phyloP scores from a whole-genome alignment of 2,888 invertebrate genomes.

The Microplitis manilae region DNA sequence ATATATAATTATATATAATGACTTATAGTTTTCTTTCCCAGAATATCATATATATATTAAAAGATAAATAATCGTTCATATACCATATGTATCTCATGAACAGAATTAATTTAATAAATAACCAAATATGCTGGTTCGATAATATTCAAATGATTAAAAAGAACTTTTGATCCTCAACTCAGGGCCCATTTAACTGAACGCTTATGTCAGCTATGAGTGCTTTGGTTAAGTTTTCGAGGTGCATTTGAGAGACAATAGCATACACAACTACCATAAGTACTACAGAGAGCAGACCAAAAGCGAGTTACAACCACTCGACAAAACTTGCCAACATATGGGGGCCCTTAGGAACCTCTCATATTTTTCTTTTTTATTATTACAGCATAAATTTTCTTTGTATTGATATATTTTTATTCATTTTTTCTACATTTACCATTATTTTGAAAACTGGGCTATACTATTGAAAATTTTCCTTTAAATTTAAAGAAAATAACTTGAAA shows the following conservation, averaged over 20 bases:
- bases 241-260: conserved; percentile 36
- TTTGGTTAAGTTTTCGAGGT: conserved; percentile 51
- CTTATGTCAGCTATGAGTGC: conserved; percentile 52
- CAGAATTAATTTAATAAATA: neutral
- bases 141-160: neutral
- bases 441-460: no score
- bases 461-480: no score
- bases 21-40: no score
- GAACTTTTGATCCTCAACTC: conserved; percentile 55
- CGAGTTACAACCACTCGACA: conserved; percentile 44
- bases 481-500: no score
- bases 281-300: conserved; percentile 18
- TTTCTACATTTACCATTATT: neutral
- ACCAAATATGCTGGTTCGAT: conserved; percentile 11
- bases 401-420: neutral
- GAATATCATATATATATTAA: no score
- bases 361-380: neutral
- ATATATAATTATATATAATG: no score
- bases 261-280: conserved; percentile 19
- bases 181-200: conserved; percentile 57
- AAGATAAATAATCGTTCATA: no score
- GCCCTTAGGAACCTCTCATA: conserved; percentile 2
- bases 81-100: neutral
- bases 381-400: neutral
- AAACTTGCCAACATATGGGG: conserved; percentile 41